phyloP scores from a whole-genome alignment of 2,113 vertebrate genomes.

The Marmota monax region DNA sequence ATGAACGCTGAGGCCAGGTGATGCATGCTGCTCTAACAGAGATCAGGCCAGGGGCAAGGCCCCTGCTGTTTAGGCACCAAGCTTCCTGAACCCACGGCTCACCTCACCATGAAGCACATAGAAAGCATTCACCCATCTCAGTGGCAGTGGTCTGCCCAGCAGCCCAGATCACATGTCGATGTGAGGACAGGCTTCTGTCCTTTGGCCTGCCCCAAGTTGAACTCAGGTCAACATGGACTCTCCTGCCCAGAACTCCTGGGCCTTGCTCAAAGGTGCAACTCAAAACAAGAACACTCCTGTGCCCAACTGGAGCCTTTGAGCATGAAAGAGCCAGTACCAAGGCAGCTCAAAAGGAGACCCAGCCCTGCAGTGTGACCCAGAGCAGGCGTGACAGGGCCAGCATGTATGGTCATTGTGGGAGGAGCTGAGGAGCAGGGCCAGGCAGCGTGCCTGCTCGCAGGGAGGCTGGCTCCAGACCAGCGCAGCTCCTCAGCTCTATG shows the following conservation, averaged over 20 bases:
- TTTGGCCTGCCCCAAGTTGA: neutral
- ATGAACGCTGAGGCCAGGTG: neutral
- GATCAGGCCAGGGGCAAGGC: too few relatives aligned
- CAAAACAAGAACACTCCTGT: too few relatives aligned
- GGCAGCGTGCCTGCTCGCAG: too few relatives aligned
- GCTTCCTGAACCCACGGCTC: neutral
- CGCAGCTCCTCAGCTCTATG: too few relatives aligned
- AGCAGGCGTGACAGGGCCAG: rapidly evolving
- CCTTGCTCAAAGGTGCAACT: neutral
- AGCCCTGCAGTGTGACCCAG: neutral
- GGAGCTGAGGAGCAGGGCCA: neutral
- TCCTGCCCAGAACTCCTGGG: neutral
- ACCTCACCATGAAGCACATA: neutral
- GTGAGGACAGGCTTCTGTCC: neutral
- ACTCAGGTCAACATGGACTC: neutral
- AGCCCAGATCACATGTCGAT: too few relatives aligned
- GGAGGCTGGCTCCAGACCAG: too few relatives aligned
- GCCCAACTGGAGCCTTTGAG: neutral
- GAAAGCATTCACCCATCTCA: neutral
- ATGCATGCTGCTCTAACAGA: neutral
- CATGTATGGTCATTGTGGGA: rapidly evolving
- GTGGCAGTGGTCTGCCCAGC: neutral
- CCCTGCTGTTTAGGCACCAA: neutral
- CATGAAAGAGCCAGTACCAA: too few relatives aligned
- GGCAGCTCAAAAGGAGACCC: neutral